phyloP scores from a whole-genome alignment of 2,113 vertebrate species.

The Zosterops lateralis region DNA sequence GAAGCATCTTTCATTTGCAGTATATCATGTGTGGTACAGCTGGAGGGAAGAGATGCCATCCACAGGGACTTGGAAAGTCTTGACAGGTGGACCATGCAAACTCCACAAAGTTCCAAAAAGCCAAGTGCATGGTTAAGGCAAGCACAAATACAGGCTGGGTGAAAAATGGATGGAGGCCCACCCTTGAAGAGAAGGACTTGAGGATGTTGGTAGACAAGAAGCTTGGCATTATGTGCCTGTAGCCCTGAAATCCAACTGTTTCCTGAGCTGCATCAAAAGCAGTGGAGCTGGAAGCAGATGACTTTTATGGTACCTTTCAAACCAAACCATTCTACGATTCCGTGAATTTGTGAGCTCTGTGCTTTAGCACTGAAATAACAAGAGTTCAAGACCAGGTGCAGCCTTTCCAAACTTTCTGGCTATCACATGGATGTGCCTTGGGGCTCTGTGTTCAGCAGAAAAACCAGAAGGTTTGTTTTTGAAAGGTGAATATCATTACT shows the following conservation, averaged over 20 bases:
- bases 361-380: rapidly evolving
- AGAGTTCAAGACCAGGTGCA: neutral
- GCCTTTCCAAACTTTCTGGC: neutral
- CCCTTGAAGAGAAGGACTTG: neutral
- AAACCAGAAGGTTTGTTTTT: neutral
- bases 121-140: neutral
- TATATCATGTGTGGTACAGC: neutral
- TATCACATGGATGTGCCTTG: neutral
- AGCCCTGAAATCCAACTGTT: neutral
- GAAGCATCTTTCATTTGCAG: neutral
- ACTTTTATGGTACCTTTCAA: neutral
- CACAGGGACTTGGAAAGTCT: neutral
- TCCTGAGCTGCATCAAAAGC: neutral
- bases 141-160: neutral
- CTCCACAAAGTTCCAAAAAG: neutral
- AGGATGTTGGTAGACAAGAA: neutral
- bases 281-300: neutral
- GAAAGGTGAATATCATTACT: neutral
- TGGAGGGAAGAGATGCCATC: neutral
- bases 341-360: neutral
- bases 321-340: neutral
- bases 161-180: neutral
- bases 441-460: neutral
- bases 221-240: no score
- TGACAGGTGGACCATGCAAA: rapidly evolving